Evolutionary conservation across 2,797 vertebrate genomes (phyloP), one percentile per base, ranked within the genome.

Genomic region (Periparus ater): DNA sequence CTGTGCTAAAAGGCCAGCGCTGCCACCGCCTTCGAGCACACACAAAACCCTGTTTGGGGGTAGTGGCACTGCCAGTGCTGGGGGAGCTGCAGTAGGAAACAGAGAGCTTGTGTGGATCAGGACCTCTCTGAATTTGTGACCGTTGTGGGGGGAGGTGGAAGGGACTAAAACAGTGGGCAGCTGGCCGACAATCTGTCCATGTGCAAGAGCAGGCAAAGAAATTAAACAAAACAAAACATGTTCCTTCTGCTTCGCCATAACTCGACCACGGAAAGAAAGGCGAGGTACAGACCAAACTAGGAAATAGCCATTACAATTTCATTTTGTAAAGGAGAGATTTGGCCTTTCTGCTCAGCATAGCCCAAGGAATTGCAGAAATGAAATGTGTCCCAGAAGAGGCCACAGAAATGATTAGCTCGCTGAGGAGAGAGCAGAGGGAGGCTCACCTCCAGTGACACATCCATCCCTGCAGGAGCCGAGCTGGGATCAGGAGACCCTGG

Each of bases 151-250:
- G 96, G 80, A 94, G 93, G 91, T 70, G 91, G 74, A 72, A 84
- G 1, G 2, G 67, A 53, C 48, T 8, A 38, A 50, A 95, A 47
- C 70, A 1, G 22, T 5, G 63, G 95, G 96, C 94, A 94, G 88
- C 95, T 94, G 95, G 90, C 92, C 1, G 67, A 47, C 94, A 96
- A 95, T 94, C 95, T 95, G 93, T 79, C 78, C 81, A 0, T 65
- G 67, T 63, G 86, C 67, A 57, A 79, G 90, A 81, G 86, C 79
- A 55, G 91, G 88, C 89, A 73, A 70, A 90, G 74, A 89, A 95
- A 89, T 89, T 92, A 76, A 81, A 80, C 76, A 81, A 73, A 95
- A 48, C 77, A 91, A 95, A 95, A 91, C 82, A 36, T 6, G 63
- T 38, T 91, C 95, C 86, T 91, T 91, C 92, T 93, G 96, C 88